phyloP scores from a whole-genome alignment of 2,888 invertebrate species.

The Prenolepis imparis region DNA sequence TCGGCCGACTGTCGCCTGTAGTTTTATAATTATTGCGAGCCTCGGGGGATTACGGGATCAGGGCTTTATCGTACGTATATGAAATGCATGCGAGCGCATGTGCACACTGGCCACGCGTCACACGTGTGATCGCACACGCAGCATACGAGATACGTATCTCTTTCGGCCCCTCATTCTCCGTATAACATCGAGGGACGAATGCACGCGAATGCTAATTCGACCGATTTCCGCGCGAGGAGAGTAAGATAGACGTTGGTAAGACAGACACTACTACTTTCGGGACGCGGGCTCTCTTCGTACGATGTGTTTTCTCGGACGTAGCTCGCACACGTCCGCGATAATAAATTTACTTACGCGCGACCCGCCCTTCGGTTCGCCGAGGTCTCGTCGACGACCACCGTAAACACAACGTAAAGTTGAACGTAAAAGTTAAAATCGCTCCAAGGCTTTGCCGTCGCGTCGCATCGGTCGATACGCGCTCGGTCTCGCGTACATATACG shows the following conservation, averaged over 20 bases:
- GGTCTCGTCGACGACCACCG: constrained; percentile 12
- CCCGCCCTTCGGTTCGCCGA: not conserved
- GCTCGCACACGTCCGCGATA: constrained; percentile 5
- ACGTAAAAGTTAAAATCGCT: constrained; percentile 71
- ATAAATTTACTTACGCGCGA: constrained; percentile 34
- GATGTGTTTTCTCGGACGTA: not conserved
- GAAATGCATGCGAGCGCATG: constrained; percentile 43
- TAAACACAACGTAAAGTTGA: constrained; percentile 49
- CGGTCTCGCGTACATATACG: not conserved
- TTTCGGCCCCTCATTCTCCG: not conserved
- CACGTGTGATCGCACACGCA: constrained; percentile 48
- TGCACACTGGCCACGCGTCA: constrained; percentile 51
- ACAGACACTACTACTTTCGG: not conserved
- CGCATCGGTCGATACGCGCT: constrained; percentile 30
- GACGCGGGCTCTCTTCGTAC: not conserved
- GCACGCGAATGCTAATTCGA: constrained; percentile 27
- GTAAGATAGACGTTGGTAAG: not conserved
- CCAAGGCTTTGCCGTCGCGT: constrained; percentile 59
- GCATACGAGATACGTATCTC: constrained; percentile 35
- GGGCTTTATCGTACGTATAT: constrained; percentile 68
- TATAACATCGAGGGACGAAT: not conserved
- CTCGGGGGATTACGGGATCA: constrained; percentile 78
- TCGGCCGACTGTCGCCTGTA: constrained; percentile 75
- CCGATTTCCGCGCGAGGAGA: not conserved
- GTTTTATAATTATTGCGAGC: constrained; percentile 83